Evolutionary conservation across 2,888 invertebrate genomes (phyloP).

Genomic region (Chloroclystis v-ata): DNA sequence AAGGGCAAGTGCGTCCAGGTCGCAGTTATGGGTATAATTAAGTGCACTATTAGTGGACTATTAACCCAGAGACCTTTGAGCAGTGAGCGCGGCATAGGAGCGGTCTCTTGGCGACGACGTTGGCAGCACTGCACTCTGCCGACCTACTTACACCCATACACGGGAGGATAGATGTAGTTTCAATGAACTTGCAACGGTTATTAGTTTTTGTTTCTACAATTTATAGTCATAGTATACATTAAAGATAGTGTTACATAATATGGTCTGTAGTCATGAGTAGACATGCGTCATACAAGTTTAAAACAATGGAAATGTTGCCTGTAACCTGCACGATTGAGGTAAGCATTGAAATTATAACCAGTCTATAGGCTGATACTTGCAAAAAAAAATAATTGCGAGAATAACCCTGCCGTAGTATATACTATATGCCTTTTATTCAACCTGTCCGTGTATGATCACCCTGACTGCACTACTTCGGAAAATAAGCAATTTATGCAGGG

Average conservation of each 20-base stretch:
- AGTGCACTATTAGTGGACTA: slow-evolving; percentile 44
- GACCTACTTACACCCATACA: slow-evolving; percentile 39
- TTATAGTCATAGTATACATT: too few relatives aligned
- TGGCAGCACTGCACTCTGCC: slow-evolving; percentile 39
- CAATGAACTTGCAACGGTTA: not conserved
- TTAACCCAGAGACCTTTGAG: slow-evolving; percentile 71
- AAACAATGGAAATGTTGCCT: too few relatives aligned
- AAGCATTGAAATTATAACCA: too few relatives aligned
- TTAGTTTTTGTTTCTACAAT: too few relatives aligned
- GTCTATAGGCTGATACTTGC: not conserved
- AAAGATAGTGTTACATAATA: too few relatives aligned
- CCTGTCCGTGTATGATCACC: not conserved
- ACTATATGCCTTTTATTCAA: not conserved
- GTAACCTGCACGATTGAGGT: too few relatives aligned
- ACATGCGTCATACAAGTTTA: too few relatives aligned
- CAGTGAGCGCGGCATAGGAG: slow-evolving; percentile 58
- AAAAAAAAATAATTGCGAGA: not conserved
- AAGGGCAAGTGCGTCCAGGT: slow-evolving; percentile 11
- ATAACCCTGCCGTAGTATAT: not conserved
- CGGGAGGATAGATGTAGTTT: slow-evolving; percentile 3
- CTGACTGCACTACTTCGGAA: not conserved
- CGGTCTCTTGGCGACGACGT: slow-evolving; percentile 42
- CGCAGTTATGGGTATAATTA: slow-evolving; percentile 40
- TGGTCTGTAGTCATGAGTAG: too few relatives aligned
- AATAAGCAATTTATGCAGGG: too few relatives aligned